Conservation (phyloP, 2,888 invertebrate species). For the Bhutanitis thaidina region DNA sequence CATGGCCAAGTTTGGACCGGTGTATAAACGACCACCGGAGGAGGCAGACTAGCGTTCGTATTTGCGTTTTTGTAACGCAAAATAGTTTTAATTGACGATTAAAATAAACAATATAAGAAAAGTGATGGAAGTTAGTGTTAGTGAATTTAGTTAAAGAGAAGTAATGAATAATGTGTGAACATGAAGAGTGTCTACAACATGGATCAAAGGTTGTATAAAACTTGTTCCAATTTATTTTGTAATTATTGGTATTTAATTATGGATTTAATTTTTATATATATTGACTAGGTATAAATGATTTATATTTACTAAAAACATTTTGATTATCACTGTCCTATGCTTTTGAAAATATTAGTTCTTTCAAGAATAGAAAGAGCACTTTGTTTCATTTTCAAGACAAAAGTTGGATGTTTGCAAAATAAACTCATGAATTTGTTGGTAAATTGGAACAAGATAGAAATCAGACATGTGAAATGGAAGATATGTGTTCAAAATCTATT, state of each 20-base stretch:
- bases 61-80: constrained; percentile 19
- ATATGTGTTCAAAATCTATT: constrained; percentile 13
- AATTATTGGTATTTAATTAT: not conserved
- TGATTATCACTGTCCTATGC: not conserved
- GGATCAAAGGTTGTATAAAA: not conserved
- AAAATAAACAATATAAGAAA: not conserved
- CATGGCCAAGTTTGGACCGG: constrained; percentile 95
- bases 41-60: constrained; percentile 71
- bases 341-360: too few species aligned
- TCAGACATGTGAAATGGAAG: not conserved
- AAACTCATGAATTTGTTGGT: too few species aligned
- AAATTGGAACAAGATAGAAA: constrained; percentile 5
- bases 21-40: constrained; percentile 85
- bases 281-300: not conserved
- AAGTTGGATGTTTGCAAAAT: too few species aligned
- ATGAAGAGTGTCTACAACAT: not conserved
- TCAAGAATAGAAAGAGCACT: too few species aligned
- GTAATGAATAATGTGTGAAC: not conserved
- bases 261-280: not conserved
- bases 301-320: not conserved
- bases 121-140: constrained; percentile 1
- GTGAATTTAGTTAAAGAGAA: not conserved
- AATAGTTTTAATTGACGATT: constrained; percentile 9
- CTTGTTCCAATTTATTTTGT: constrained; percentile 6
- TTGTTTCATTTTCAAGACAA: too few species aligned